These are phyloP conservation scores for Poecilia picta DNA, from an alignment of 2,797 vertebrate genomes.

Conservation along the genomic window DNA sequence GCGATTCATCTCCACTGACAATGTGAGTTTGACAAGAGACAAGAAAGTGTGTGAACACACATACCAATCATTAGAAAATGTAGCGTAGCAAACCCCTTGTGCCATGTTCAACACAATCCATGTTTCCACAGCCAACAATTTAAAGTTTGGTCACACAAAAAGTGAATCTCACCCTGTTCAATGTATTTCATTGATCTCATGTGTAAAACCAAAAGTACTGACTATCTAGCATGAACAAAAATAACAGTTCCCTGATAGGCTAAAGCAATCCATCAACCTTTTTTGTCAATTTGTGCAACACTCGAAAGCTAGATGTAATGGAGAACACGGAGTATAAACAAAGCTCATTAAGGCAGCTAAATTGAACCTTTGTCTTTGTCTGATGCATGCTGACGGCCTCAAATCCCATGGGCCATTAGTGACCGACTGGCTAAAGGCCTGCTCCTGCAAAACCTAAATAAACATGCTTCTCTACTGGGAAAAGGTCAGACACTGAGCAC, in stretches of 20 bases:
- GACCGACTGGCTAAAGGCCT: slow-evolving; percentile 33
- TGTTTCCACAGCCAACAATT: not conserved
- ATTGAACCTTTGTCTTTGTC: slow-evolving; percentile 20
- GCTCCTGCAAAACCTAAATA: slow-evolving; percentile 36
- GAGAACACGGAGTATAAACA: slow-evolving; percentile 16
- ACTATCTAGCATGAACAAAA: slow-evolving; percentile 3
- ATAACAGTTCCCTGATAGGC: not conserved
- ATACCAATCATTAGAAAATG: not conserved
- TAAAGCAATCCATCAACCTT: slow-evolving; percentile 2
- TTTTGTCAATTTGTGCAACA: slow-evolving; percentile 5
- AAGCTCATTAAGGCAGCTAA: slow-evolving; percentile 13
- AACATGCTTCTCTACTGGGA: slow-evolving; percentile 43
- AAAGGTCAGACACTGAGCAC: slow-evolving; percentile 47
- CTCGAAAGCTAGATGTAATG: slow-evolving; percentile 8
- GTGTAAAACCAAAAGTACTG: not conserved
- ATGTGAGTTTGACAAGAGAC: not conserved
- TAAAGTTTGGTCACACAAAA: not conserved
- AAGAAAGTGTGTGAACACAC: not conserved
- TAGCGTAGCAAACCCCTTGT: not conserved
- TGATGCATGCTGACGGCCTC: slow-evolving; percentile 36
- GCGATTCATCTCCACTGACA: not conserved
- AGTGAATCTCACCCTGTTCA: not conserved
- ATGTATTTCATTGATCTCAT: not conserved
- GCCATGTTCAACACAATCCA: not conserved
- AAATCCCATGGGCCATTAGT: slow-evolving; percentile 27